Base-by-base conservation (phyloP, 2,113 vertebrate species). In the Echinops telfairi region DNA sequence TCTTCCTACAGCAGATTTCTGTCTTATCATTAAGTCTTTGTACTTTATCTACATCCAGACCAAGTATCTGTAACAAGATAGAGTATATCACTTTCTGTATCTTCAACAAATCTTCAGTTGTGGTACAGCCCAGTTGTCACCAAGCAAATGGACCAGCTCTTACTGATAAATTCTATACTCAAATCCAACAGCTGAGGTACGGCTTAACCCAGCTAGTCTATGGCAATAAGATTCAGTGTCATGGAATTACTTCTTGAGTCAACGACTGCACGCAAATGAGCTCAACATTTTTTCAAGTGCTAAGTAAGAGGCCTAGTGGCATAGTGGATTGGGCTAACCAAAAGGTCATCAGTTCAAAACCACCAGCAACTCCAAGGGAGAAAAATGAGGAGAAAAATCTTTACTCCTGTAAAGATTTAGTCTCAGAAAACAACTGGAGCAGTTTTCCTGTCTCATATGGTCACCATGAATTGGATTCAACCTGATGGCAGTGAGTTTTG, bases 111-210 rank as follows among this genome's bases (percentile, higher is more conserved):
- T 33, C 57, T 3, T n/a, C 36, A 53, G 11, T 43, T 85, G 25
- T 25, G 23, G 3, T 62, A 89, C 22, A 80, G 70, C 62, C n/a
- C 64, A 71, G 2, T 14, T 76, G 57, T 84, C 86, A 89, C 33
- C 60, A 82, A 36, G 6, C 25, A 90, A 10, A 62, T 9, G 23
- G 23, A 87, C 90, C 29, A 79, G 53, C 58, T 20, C 10, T 70
- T 89, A 43, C 36, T 75, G 71, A 83, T 33, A 77, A 90, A 83
- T 60, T 57, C 19, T 84, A 25, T 76, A 57, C 76, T 90, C 73
- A 36, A 96, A 62, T 83, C 80, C 27, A 89, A 23, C 40, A 27
- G 9, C 36, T 47, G 19, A 64, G 1, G 71, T 94, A 92, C 93
- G 43, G 71, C 17, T 60, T 89, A 60, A 0, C 20, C 68, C n/a